These are phyloP conservation scores for Tauraco hartlaubi DNA, from an alignment of 2,797 vertebrate genomes.

Conservation along the genomic window DNA sequence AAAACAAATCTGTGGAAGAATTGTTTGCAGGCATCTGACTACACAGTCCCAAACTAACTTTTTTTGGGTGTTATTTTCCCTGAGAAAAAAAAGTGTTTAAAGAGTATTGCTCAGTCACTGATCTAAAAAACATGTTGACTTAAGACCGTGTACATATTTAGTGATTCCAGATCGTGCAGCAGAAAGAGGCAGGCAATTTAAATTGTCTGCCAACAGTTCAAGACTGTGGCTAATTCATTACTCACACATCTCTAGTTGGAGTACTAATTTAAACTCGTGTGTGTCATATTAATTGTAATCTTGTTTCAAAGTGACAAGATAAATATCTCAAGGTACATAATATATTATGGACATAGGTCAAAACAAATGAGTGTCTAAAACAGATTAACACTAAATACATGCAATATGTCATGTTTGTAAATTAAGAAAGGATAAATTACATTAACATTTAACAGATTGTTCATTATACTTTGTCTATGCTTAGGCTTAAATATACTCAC, in stretches of 20 bases:
- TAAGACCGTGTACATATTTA: slow-evolving; percentile 46
- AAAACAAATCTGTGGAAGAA: slow-evolving; percentile 72
- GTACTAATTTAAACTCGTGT: slow-evolving; percentile 81
- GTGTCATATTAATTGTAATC: slow-evolving; percentile 82
- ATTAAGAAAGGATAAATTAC: slow-evolving; percentile 76
- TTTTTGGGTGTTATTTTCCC: not conserved
- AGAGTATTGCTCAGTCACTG: slow-evolving; percentile 19
- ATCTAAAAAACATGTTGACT: slow-evolving; percentile 63
- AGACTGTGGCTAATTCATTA: slow-evolving; percentile 82
- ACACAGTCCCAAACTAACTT: slow-evolving; percentile 34
- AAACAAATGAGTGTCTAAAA: slow-evolving; percentile 78
- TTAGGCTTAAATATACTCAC: slow-evolving; percentile 63
- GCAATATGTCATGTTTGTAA: slow-evolving; percentile 79
- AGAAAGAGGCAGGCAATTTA: slow-evolving; percentile 75
- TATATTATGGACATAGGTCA: slow-evolving; percentile 81
- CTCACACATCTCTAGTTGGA: slow-evolving; percentile 76
- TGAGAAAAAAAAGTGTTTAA: not conserved
- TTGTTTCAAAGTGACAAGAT: slow-evolving; percentile 81
- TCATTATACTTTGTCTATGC: slow-evolving; percentile 62
- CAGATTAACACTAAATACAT: slow-evolving; percentile 78
- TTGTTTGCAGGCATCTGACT: slow-evolving; percentile 68
- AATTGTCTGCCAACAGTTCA: slow-evolving; percentile 76
- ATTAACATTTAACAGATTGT: slow-evolving; percentile 77
- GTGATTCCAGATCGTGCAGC: slow-evolving; percentile 47
- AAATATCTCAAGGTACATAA: slow-evolving; percentile 82